Evolutionary conservation across 2,797 vertebrate species (phyloP).

Genomic region (Etheostoma nigrum): DNA sequence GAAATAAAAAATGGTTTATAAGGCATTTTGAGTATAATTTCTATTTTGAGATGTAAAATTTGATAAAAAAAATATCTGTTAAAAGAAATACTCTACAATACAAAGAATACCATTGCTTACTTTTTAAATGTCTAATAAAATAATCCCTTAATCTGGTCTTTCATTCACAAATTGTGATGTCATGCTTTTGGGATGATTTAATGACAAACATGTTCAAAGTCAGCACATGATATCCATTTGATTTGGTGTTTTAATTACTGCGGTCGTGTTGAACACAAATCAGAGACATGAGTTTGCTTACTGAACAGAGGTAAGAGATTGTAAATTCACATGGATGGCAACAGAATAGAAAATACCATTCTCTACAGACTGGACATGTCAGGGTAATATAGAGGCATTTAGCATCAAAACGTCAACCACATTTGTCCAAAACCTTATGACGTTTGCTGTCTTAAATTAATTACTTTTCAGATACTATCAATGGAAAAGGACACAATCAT

Average conservation of each 20-base stretch:
- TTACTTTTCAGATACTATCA: background rate
- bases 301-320: slow-evolving; percentile 35
- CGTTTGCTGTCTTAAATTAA: background rate
- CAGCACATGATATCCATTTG: slow-evolving; percentile 27
- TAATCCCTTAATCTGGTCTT: background rate
- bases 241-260: slow-evolving; percentile 72
- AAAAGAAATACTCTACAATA: background rate
- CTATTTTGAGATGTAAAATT: background rate
- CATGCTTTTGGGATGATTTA: background rate
- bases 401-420: background rate
- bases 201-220: background rate
- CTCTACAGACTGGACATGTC: slow-evolving; percentile 14
- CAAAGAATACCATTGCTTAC: background rate
- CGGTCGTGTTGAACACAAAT: slow-evolving; percentile 60
- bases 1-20: background rate
- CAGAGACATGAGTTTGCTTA: slow-evolving; percentile 44
- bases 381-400: slow-evolving; percentile 4
- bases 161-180: background rate
- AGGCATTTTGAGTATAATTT: background rate
- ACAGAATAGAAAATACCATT: slow-evolving; percentile 32
- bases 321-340: slow-evolving; percentile 28
- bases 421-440: background rate
- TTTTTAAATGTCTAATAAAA: background rate
- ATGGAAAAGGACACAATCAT: background rate
- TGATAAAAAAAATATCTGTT: background rate